Conservation (phyloP, 1,140 invertebrate species). For the Meteorus sp. region DNA sequence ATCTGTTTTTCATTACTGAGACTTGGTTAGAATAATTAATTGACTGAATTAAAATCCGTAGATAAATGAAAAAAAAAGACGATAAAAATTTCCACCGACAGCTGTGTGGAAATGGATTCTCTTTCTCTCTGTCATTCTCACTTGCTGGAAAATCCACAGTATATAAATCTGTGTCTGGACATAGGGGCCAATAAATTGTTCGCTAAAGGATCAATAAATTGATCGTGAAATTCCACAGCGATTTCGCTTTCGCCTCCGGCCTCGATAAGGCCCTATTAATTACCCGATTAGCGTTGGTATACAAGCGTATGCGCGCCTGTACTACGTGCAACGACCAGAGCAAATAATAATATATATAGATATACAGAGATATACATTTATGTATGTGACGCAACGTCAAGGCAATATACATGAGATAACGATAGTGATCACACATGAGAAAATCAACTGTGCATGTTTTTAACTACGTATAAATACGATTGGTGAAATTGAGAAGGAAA, state of each 20-base stretch:
- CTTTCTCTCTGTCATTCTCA: too few species aligned
- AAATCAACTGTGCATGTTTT: too few species aligned
- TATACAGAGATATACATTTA: background rate
- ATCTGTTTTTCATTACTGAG: background rate
- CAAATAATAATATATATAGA: background rate
- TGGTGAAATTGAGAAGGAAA: too few species aligned
- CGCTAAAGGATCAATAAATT: background rate
- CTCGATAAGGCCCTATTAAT: conserved; percentile 6
- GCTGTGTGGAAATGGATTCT: background rate
- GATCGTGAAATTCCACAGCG: conserved; percentile 1
- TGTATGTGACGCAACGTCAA: too few species aligned
- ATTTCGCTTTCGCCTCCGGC: conserved; percentile 1
- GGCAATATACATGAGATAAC: background rate
- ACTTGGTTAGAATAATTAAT: background rate
- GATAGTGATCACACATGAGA: background rate
- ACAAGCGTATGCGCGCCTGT: too few species aligned
- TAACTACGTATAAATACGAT: too few species aligned
- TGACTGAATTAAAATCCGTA: too few species aligned
- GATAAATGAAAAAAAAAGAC: too few species aligned
- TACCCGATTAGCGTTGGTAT: background rate
- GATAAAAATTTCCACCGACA: background rate
- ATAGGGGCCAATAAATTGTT: background rate
- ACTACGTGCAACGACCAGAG: too few species aligned
- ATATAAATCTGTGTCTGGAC: background rate
- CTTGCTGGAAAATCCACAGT: background rate